Base-by-base conservation (phyloP, 2,888 invertebrate species). In the Thelaira solivaga region DNA sequence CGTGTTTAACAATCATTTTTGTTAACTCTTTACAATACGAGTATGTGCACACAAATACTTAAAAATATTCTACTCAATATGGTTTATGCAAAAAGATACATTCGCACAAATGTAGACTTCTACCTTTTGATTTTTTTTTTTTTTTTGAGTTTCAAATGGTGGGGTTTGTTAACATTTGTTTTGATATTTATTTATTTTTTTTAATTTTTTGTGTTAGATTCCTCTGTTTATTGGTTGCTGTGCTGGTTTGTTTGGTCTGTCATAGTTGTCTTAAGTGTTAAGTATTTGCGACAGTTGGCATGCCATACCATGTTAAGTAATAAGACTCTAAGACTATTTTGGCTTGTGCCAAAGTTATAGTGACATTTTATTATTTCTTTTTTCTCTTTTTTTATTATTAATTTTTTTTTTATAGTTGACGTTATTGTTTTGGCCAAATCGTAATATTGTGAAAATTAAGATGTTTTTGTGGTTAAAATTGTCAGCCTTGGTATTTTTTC, bases 1-100 rank as follows among this genome's bases (percentile, higher is more conserved):
- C 81, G 78, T 81, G 81, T 81, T 81, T 76, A 81, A 78, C 80
- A 80, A 72, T 80, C 80, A 80, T 80, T 81, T 79, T 77, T 73
- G 79, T 67, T 75, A 45, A 65, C 59, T 39, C 45, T 61, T n/a
- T 11, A 16, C 41, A 1, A 10, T 22, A 16, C 10, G 18, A 4
- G 29, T n/a, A n/a, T n/a, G n/a, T n/a, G n/a, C n/a, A n/a, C n/a
- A n/a, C n/a, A n/a, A n/a, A n/a, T n/a, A n/a, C n/a, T n/a, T n/a
- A n/a, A n/a, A n/a, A n/a, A n/a, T n/a, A n/a, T n/a, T n/a, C n/a
- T n/a, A n/a, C n/a, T n/a, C n/a, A n/a, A n/a, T n/a, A n/a, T n/a
- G n/a, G n/a, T n/a, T n/a, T n/a, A n/a, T n/a, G n/a, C n/a, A n/a
- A n/a, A n/a, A n/a, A n/a, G n/a, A n/a, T 16, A 26, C 2, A 3